Percentiles rank a stretch among this genome's conserved stretches.
Conservation (phyloP, 1,140 invertebrate genomes). For the Nasonia giraulti region DNA sequence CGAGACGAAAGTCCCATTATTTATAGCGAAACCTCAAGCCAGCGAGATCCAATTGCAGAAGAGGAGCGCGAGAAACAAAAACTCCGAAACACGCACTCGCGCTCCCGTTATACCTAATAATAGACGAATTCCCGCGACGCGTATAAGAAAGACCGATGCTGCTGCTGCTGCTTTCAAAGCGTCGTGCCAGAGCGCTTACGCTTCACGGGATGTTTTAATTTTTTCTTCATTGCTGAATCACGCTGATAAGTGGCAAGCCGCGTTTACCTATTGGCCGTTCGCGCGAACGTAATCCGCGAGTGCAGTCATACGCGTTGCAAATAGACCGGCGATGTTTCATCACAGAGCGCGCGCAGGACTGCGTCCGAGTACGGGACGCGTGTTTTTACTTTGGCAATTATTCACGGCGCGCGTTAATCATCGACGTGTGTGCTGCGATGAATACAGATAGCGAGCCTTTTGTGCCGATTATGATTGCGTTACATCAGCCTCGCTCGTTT, state of each 20-base stretch:
- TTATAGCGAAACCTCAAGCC: not conserved
- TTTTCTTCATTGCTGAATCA: conserved; percentile 44
- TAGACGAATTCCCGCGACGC: conserved; percentile 7
- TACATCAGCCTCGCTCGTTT: not conserved
- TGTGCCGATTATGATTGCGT: not conserved
- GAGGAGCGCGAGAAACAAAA: not conserved
- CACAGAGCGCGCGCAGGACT: not conserved
- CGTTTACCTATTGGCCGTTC: not conserved
- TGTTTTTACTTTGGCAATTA: conserved; percentile 59
- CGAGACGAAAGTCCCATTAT: not conserved
- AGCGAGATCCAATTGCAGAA: not conserved
- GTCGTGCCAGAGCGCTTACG: conserved; percentile 52
- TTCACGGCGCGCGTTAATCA: conserved; percentile 56
- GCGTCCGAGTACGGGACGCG: not conserved
- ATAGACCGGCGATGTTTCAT: conserved; percentile 55
- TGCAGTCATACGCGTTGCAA: not conserved
- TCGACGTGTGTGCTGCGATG: not conserved
- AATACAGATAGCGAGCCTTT: not conserved
- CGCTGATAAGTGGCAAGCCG: conserved; percentile 18
- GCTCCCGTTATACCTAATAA: conserved; percentile 40
- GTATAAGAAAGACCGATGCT: conserved; percentile 35
- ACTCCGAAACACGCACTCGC: not conserved
- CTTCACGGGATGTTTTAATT: conserved; percentile 52
- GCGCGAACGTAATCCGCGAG: not conserved
- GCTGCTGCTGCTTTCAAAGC: not conserved